Evolutionary conservation across 1,140 invertebrate genomes (phyloP).

Genomic region (Yoshiicerus persimilis): DNA sequence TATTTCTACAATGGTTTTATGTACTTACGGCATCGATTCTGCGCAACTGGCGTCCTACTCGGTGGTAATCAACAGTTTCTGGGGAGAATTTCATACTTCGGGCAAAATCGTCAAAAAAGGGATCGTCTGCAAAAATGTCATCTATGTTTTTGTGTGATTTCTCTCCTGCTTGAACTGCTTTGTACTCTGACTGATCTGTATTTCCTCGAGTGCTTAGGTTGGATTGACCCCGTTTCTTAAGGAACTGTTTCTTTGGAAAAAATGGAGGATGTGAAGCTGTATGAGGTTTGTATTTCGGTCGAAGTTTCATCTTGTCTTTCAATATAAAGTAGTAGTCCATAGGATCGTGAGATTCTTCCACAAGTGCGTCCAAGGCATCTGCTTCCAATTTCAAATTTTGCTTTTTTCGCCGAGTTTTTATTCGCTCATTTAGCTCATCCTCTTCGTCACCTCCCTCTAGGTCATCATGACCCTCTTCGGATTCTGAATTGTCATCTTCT

Average conservation of each 20-base stretch:
- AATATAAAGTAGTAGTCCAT: not conserved
- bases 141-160: not conserved
- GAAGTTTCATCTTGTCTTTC: not conserved
- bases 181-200: not conserved
- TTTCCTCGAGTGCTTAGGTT: not conserved
- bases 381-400: not conserved
- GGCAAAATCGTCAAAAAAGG: slow-evolving; percentile 10
- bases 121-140: slow-evolving; percentile 13
- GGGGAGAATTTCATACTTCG: not conserved
- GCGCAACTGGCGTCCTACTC: not conserved
- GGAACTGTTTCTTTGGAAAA: not conserved
- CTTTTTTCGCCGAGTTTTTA: not conserved
- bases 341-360: not conserved
- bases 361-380: not conserved
- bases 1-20: not conserved
- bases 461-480: not conserved
- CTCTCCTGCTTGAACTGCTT: not conserved
- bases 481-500: not conserved
- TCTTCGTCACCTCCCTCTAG: not conserved
- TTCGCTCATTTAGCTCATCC: not conserved
- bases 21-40: not conserved
- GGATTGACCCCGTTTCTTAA: not conserved
- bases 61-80: not conserved
- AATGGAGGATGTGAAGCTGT: not conserved
- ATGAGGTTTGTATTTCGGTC: not conserved